Percentiles rank a stretch among this genome's conserved stretches.
Evolutionary conservation across 1,140 invertebrate species (phyloP).

Genomic region (Heterodera schachtii): DNA sequence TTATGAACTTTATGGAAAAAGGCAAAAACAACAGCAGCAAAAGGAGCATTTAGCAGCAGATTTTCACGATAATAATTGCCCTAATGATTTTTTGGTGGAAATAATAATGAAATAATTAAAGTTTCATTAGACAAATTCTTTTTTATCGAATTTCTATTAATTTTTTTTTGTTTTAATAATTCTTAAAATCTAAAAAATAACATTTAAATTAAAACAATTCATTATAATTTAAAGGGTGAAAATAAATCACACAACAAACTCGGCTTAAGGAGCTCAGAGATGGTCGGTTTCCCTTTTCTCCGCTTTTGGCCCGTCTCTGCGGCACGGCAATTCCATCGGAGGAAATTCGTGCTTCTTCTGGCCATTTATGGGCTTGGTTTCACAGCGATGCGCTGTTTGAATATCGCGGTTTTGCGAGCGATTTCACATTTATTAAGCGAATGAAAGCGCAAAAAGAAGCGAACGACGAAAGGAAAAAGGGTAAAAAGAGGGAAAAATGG

Average conservation of each 20-base stretch:
- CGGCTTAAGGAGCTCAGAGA: constrained; percentile 44
- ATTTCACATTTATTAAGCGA: constrained; percentile 45
- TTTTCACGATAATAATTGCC: constrained; percentile 35
- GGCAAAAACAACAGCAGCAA: background rate
- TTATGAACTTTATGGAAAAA: constrained; percentile 37
- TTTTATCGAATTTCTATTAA: constrained; percentile 1
- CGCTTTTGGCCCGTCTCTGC: constrained; percentile 45
- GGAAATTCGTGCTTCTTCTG: constrained; percentile 40
- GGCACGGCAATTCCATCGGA: constrained; percentile 31
- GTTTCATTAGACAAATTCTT: background rate
- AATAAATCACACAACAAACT: no score
- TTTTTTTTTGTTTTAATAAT: constrained; percentile 34
- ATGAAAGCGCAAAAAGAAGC: constrained; percentile 8
- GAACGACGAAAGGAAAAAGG: background rate
- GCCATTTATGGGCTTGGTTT: constrained; percentile 46
- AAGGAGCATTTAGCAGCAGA: background rate
- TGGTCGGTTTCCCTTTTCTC: constrained; percentile 49
- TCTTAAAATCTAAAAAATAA: no score
- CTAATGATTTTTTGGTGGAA: constrained; percentile 48
- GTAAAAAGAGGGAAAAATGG: background rate
- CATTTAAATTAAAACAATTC: no score
- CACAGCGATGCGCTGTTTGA: constrained; percentile 46
- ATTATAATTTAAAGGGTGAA: no score
- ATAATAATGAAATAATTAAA: background rate
- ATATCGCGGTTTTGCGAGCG: constrained; percentile 46